Evolutionary conservation across 1,140 invertebrate species (phyloP).

Genomic region (Nylanderia fulva): DNA sequence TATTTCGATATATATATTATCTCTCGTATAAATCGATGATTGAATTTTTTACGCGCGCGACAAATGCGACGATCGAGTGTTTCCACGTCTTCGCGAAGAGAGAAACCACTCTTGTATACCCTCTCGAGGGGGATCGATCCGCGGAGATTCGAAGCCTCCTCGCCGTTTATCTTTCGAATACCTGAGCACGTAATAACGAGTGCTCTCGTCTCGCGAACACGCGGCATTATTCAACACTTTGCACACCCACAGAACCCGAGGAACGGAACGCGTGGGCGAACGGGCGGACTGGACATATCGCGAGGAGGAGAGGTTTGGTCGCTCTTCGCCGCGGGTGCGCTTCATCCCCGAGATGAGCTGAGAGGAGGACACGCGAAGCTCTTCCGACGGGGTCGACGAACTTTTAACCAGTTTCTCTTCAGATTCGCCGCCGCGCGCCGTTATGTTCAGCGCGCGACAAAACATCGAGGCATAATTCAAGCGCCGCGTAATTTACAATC

Average conservation of each 20-base stretch:
- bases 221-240: conserved; percentile 61
- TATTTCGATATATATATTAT: no score
- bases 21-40: neutral
- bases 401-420: conserved; percentile 61
- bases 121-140: conserved; percentile 17
- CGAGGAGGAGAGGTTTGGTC: neutral
- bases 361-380: conserved; percentile 23
- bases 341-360: conserved; percentile 38
- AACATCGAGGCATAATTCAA: conserved; percentile 51
- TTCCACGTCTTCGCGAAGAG: neutral
- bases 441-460: conserved; percentile 24
- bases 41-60: neutral
- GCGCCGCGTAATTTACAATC: conserved; percentile 43
- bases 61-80: neutral
- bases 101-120: conserved; percentile 3
- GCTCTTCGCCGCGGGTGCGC: conserved; percentile 31
- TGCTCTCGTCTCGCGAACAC: conserved; percentile 20
- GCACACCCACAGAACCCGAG: conserved; percentile 46
- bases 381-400: conserved; percentile 11
- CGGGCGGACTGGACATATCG: neutral
- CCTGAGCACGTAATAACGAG: conserved; percentile 65
- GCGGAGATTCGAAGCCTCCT: conserved; percentile 23
- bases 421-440: conserved; percentile 31
- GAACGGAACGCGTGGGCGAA: conserved; percentile 61
- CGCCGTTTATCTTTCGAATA: conserved; percentile 56